Percentiles rank a stretch among this genome's conserved stretches.
phyloP scores from a whole-genome alignment of 2,888 invertebrate genomes.

The Osmoderma eremita region DNA sequence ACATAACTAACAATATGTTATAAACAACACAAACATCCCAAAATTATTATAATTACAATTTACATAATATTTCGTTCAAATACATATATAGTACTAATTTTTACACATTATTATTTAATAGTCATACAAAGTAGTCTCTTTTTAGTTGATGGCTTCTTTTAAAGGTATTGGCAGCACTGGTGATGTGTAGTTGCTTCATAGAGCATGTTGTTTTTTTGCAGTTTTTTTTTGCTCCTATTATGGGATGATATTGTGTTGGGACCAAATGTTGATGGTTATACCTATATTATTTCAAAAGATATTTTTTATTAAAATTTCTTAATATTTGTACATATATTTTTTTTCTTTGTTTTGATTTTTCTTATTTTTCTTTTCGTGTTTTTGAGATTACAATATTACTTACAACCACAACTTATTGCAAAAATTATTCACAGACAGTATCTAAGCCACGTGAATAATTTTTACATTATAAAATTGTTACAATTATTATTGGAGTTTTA shows the following conservation, averaged over 20 bases:
- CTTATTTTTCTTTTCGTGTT: constrained; percentile 15
- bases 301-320: constrained; percentile 41
- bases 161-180: constrained; percentile 40
- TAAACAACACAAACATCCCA: constrained; percentile 37
- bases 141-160: constrained; percentile 23
- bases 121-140: constrained; percentile 25
- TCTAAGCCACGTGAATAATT: constrained; percentile 19
- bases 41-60: constrained; percentile 33
- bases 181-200: constrained; percentile 35
- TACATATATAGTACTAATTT: constrained; percentile 10
- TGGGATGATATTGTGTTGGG: constrained; percentile 42
- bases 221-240: constrained; percentile 40
- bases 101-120: constrained; percentile 27
- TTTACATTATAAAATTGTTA: constrained; percentile 41
- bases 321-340: constrained; percentile 3
- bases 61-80: constrained; percentile 25
- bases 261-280: constrained; percentile 42
- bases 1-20: constrained; percentile 18
- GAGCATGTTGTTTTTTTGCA: constrained; percentile 32
- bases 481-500: constrained; percentile 23
- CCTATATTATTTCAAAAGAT: constrained; percentile 44
- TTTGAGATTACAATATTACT: constrained; percentile 23
- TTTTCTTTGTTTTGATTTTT: constrained; percentile 24
- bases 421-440: constrained; percentile 39
- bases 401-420: constrained; percentile 30